Conservation (phyloP, 2,888 invertebrate genomes). For the Sceliomorpha sp. region DNA sequence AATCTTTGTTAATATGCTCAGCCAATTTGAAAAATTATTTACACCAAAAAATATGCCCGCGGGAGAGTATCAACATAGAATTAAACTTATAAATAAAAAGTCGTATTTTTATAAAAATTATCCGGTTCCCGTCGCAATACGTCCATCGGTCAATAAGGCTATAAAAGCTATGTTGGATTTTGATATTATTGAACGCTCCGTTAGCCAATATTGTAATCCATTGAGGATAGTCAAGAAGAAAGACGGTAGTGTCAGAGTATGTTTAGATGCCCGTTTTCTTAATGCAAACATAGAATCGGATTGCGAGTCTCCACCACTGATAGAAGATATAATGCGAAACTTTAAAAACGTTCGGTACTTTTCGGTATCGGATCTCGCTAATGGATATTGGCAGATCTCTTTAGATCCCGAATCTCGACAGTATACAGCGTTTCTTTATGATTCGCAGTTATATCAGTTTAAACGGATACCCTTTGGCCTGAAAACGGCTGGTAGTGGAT, state of each 20-base stretch:
- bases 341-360: background rate
- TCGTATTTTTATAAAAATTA: too few species aligned
- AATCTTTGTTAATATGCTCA: background rate
- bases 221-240: slow-evolving; percentile 22
- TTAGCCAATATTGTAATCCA: slow-evolving; percentile 23
- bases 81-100: slow-evolving; percentile 7
- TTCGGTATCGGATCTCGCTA: slow-evolving; percentile 3
- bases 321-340: slow-evolving; percentile 1
- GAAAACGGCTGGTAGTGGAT: too few species aligned
- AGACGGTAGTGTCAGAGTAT: too few species aligned
- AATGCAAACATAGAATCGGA: background rate
- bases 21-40: slow-evolving; percentile 18
- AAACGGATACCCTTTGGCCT: too few species aligned
- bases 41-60: slow-evolving; percentile 1
- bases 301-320: too few species aligned
- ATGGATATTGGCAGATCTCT: slow-evolving; percentile 18
- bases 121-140: slow-evolving; percentile 7
- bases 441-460: too few species aligned
- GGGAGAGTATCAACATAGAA: slow-evolving; percentile 9
- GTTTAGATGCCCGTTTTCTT: background rate
- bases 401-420: too few species aligned
- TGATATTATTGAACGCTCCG: too few species aligned
- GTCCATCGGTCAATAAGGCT: background rate
- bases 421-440: background rate
- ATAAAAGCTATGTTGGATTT: slow-evolving; percentile 20